Evolutionary conservation across 2,113 vertebrate genomes (phyloP), one percentile per base, ranked within the genome.

Genomic region (Trochalopteron elliotii): DNA sequence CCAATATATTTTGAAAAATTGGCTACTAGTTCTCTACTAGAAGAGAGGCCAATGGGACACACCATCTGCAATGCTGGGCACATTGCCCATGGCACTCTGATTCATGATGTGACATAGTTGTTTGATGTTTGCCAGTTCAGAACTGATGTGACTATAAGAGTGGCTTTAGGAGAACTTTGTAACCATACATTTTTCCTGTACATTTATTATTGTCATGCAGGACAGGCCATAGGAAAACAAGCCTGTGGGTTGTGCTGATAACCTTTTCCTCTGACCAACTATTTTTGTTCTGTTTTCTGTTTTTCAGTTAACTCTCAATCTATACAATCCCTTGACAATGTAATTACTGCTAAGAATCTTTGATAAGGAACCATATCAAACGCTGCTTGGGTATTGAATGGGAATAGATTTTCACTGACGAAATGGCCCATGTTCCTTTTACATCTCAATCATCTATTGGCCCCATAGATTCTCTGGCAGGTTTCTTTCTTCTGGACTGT

Each of bases 201-300:
- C 6, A 18, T 60, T 68, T 80, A 37, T 56, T 88, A 68, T 9
- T 70, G 9, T 30, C 24, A 24, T 27, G 9, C 21, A 42, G 12
- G 18, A 56, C 6, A n/a, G 24, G 25, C 68, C 49, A n/a, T 42
- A 53, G 12, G 10, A 37, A 17, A 72, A 45, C 16, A 85, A n/a
- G 11, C 7, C 11, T 30, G 4, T 0, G 1, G 8, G 3, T 37
- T 75, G 5, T 50, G 12, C 15, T 70, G 20, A 59, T 59, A 83
- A 86, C 1, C 0, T 81, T 81, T 70, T 57, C 9, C 13, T 83
- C 47, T 61, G n/a, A 53, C 4, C 47, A 87, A n/a, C 4, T 45
- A 16, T 11, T 92, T 93, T 69, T 60, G 9, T 76, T 76, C 22
- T 52, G 3, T 60, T 88, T 63, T 33, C 21, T 53, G 0, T 64